Percentiles rank a stretch among this genome's conserved stretches.
Conservation (phyloP, 2,113 vertebrate genomes). For the Urocolius indicus region DNA sequence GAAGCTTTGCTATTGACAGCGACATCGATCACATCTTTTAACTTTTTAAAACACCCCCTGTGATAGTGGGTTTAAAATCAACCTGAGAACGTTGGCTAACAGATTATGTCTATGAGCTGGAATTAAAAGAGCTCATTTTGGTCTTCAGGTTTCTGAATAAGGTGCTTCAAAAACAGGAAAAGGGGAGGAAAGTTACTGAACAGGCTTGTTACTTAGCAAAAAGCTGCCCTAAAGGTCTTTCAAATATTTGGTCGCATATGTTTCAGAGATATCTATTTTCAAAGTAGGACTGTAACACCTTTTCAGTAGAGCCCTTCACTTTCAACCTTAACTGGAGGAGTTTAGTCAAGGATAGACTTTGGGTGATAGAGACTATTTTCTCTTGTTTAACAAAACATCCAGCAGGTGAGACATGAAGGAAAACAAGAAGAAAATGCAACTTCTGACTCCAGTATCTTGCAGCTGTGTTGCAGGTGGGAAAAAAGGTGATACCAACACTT, state of each 20-base stretch:
- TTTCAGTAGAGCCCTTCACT: neutral
- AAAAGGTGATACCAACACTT: neutral
- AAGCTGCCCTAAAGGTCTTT: neutral
- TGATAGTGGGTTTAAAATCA: neutral
- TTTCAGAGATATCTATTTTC: neutral
- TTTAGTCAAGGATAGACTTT: neutral
- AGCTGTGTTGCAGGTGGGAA: neutral
- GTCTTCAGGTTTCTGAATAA: neutral
- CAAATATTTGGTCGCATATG: neutral
- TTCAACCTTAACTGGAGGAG: neutral
- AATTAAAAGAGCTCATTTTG: neutral
- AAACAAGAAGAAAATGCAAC: neutral
- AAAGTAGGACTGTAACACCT: neutral
- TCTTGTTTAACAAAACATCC: neutral
- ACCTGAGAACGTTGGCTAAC: rapidly evolving
- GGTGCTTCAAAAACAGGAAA: neutral
- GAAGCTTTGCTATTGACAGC: neutral
- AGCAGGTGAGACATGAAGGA: neutral
- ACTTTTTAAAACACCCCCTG: neutral
- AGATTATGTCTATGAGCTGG: neutral
- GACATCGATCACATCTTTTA: neutral
- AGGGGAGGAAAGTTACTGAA: neutral
- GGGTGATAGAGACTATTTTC: neutral
- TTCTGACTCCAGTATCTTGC: neutral
- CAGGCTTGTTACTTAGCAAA: neutral